phyloP scores from a whole-genome alignment of 2,888 invertebrate species.

The Taenaris catops region DNA sequence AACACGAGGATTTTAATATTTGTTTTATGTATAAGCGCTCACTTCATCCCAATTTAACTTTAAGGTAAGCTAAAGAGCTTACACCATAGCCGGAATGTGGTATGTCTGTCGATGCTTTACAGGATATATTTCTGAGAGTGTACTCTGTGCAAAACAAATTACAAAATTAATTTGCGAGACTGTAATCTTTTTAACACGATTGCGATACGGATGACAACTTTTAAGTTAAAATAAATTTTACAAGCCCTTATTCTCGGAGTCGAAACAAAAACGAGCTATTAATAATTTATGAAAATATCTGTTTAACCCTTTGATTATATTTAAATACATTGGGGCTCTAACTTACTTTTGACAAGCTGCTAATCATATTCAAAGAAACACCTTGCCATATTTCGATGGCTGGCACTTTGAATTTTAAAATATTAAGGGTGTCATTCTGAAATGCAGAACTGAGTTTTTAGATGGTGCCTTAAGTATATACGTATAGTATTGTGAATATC shows the following conservation, averaged over 20 bases:
- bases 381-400: constrained; percentile 64
- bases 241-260: not conserved
- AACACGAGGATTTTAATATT: too few relatives aligned
- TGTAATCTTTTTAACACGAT: constrained; percentile 1
- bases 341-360: constrained; percentile 76
- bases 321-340: constrained; percentile 66
- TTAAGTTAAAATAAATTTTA: constrained; percentile 1
- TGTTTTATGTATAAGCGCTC: too few relatives aligned
- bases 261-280: constrained; percentile 22
- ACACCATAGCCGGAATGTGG: too few relatives aligned
- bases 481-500: too few relatives aligned
- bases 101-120: too few relatives aligned
- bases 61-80: too few relatives aligned
- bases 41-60: too few relatives aligned
- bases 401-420: constrained; percentile 65
- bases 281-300: constrained; percentile 41
- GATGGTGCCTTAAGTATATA: too few relatives aligned
- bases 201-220: not conserved
- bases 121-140: too few relatives aligned
- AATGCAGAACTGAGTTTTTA: not conserved
- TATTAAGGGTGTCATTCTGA: constrained; percentile 31
- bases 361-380: constrained; percentile 75
- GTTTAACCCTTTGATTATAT: constrained; percentile 63
- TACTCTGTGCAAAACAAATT: constrained; percentile 5
- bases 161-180: constrained; percentile 5